These are phyloP conservation scores for Jordanella pulchra DNA, from an alignment of 2,797 vertebrate genomes.

Conservation along the genomic window DNA sequence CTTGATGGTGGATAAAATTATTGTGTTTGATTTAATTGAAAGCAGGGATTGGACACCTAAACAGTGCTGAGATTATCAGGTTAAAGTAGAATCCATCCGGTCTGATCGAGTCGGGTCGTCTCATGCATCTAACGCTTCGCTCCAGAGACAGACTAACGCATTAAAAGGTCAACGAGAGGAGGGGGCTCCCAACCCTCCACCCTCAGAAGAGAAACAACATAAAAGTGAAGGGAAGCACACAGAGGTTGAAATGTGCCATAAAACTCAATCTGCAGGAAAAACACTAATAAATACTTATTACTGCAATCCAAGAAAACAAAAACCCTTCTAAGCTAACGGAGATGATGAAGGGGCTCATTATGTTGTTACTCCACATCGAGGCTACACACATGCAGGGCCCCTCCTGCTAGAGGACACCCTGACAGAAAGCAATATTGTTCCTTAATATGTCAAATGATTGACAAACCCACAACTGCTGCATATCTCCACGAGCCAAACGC, in stretches of 20 bases:
- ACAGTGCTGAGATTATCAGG: slow-evolving; percentile 26
- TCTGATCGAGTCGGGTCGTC: slow-evolving; percentile 37
- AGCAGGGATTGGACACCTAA: slow-evolving; percentile 6
- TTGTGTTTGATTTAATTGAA: background rate
- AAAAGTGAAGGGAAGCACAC: background rate
- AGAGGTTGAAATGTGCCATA: background rate
- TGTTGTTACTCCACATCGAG: slow-evolving; percentile 43
- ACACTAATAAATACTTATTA: slow-evolving; percentile 8
- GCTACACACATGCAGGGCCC: slow-evolving; percentile 29
- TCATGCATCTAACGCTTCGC: slow-evolving; percentile 25
- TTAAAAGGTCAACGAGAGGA: slow-evolving; percentile 60
- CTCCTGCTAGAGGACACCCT: slow-evolving; percentile 16
- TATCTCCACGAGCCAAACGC: slow-evolving; percentile 67
- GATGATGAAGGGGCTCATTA: slow-evolving; percentile 34
- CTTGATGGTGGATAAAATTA: background rate
- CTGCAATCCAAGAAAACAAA: background rate
- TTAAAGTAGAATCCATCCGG: slow-evolving; percentile 23
- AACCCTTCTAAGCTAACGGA: slow-evolving; percentile 15
- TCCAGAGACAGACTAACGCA: slow-evolving; percentile 40
- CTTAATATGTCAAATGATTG: slow-evolving; percentile 48
- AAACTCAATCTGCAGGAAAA: slow-evolving; percentile 2
- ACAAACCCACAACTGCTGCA: slow-evolving; percentile 48
- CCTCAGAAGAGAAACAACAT: slow-evolving; percentile 8
- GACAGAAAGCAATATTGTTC: slow-evolving; percentile 38
- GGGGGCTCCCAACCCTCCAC: slow-evolving; percentile 42